Base-by-base conservation (phyloP, 2,797 vertebrate species). In the Erethizon dorsatum region DNA sequence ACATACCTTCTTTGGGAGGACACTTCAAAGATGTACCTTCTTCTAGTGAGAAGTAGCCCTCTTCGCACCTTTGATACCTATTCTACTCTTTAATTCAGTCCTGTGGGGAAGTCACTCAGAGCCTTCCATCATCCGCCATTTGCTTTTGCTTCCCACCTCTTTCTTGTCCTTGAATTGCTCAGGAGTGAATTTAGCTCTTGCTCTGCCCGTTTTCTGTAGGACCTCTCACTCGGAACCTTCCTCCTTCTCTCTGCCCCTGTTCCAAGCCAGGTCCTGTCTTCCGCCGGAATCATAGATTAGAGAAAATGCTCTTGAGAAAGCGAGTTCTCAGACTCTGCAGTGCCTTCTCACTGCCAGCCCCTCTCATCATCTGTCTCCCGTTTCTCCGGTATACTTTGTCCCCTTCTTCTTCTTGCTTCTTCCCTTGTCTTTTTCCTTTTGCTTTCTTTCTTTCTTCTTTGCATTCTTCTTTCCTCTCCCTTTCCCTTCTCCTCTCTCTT, bases 11-110 rank as follows among this genome's bases (percentile, higher is more conserved):
- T 89, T 82, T 28, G 7, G 69, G 33, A 52, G n/a, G 41, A 2
- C 14, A 85, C 83, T 94, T 98, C 91, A 96, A 93, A 96, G 80
- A 50, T 5, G 45, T 14, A 61, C 71, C 56, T 67, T 83, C 61
- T 96, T 91, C 67, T 17, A 67, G 45, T 63, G 41, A 59, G 83
- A 91, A 85, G 82, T 37, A 47, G 63, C 90, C 88, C 33, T 22
- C 57, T 94, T 93, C 12, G 8, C 1, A 31, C 69, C 87, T 93
- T 45, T 63, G 85, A 92, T 85, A 75, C 20, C 75, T 52, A 0
- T 28, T 13, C 11, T 2, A 80, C 37, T 69, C 94, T 97, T 96
- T 82, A 82, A 82, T 88, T 88, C 41, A 18, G 67, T 88, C 91
- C n/a, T 61, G 8, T 0, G 65, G 88, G 63, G 89, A 69, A 28